Evolutionary conservation across 1,140 invertebrate species (phyloP).

Genomic region (Calliphora vicina): DNA sequence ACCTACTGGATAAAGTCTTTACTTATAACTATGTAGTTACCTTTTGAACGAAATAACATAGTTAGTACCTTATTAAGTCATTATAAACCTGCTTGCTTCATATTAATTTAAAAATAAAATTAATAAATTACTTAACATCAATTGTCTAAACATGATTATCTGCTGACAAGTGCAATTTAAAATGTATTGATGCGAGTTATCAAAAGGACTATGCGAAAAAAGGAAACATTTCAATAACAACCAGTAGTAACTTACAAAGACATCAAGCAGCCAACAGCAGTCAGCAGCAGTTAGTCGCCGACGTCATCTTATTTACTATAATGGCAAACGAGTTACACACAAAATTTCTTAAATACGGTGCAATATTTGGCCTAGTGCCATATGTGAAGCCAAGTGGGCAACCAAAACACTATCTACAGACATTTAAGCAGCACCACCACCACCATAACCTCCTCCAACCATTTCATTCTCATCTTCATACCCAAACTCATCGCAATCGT

Average conservation of each 20-base stretch:
- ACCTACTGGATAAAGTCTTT: too few species aligned
- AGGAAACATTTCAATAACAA: neutral
- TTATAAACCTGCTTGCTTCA: too few species aligned
- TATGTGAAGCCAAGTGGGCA: neutral
- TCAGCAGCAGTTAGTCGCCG: too few species aligned
- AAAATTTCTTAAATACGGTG: constrained; percentile 9
- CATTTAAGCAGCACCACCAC: neutral
- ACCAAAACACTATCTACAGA: too few species aligned
- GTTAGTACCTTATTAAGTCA: too few species aligned
- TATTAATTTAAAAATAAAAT: neutral
- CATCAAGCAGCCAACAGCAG: neutral
- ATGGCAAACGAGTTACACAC: constrained; percentile 28
- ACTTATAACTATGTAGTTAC: too few species aligned
- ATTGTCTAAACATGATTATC: neutral
- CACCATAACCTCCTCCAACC: neutral
- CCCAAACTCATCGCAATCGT: neutral
- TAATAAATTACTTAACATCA: neutral
- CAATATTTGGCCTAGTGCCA: constrained; percentile 32
- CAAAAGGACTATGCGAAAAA: neutral
- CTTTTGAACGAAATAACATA: too few species aligned
- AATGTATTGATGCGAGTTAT: neutral
- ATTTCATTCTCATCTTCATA: too few species aligned
- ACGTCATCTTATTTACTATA: neutral
- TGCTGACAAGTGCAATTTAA: neutral
- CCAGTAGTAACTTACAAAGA: neutral